These are phyloP conservation scores for Turritopsis rubra DNA, from an alignment of 30 jellyfish, hydroid and myxozoan genomes.

Conservation along the genomic window DNA sequence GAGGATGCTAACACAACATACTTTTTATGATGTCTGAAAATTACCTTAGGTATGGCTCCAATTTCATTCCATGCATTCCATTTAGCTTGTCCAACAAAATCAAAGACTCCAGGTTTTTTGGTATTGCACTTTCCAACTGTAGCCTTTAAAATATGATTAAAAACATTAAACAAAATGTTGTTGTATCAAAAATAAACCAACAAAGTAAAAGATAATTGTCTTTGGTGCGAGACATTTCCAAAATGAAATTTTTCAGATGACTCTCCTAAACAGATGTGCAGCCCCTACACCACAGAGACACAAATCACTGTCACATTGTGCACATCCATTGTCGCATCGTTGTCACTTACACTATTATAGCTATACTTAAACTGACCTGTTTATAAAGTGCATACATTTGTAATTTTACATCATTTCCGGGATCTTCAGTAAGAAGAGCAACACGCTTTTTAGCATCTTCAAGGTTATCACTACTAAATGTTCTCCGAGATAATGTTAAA, in stretches of 20 bases:
- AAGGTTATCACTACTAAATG: conserved; percentile 8
- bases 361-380: conserved; percentile 64
- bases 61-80: conserved; percentile 94
- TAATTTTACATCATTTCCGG: conserved; percentile 87
- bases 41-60: conserved; percentile 72
- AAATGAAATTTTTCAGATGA: no score
- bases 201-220: no score
- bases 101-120: conserved; percentile 86
- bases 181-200: no score
- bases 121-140: conserved; percentile 91
- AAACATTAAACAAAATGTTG: no score
- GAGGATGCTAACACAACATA: not conserved
- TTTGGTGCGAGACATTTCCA: no score
- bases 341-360: no score
- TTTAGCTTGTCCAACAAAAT: conserved; percentile 93
- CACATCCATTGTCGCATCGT: no score
- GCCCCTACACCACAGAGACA: no score
- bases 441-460: conserved; percentile 84
- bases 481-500: not conserved
- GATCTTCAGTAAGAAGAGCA: conserved; percentile 76
- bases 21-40: no score
- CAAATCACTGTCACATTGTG: no score
- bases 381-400: conserved; percentile 74
- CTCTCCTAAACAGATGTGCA: no score
- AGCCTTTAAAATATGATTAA: conserved; percentile 40